Evolutionary conservation across 2,113 vertebrate species (phyloP).

Genomic region (Psilopsiagon aurifrons): DNA sequence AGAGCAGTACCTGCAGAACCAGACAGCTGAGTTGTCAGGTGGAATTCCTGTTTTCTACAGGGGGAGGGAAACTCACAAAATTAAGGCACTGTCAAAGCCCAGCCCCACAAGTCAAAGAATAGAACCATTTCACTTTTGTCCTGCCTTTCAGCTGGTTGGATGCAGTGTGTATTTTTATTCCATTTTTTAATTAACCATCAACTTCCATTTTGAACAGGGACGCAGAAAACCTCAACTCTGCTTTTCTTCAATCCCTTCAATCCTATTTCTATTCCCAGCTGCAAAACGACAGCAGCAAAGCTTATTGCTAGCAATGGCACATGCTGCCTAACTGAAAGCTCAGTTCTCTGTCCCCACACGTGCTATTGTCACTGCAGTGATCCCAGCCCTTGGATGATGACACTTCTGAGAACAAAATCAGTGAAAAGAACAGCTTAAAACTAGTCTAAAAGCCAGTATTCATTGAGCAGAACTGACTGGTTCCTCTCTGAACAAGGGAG

Average conservation of each 20-base stretch:
- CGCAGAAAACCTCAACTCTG: background rate
- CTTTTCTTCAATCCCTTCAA: background rate
- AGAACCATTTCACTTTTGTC: background rate
- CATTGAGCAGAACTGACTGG: background rate
- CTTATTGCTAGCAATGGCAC: background rate
- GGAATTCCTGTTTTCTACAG: background rate
- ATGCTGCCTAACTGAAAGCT: background rate
- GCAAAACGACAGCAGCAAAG: background rate
- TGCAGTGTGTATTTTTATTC: background rate
- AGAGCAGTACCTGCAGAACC: background rate
- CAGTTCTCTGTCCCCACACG: background rate
- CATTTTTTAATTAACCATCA: background rate
- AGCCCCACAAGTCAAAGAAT: background rate
- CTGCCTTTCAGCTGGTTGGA: background rate
- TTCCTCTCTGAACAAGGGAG: background rate
- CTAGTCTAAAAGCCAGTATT: background rate
- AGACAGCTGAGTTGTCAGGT: background rate
- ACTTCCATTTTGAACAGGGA: background rate
- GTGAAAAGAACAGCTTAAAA: background rate
- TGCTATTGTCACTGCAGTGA: background rate
- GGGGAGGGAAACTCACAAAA: constrained; percentile 8
- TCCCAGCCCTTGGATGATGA: background rate
- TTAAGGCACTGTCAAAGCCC: constrained; percentile 61
- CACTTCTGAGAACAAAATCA: background rate
- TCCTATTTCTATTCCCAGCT: background rate